A percentile compares a stretch with the other conserved stretches of the same genome.
Conservation (phyloP, 2,888 invertebrate species). For the Amphipoea oculea region DNA sequence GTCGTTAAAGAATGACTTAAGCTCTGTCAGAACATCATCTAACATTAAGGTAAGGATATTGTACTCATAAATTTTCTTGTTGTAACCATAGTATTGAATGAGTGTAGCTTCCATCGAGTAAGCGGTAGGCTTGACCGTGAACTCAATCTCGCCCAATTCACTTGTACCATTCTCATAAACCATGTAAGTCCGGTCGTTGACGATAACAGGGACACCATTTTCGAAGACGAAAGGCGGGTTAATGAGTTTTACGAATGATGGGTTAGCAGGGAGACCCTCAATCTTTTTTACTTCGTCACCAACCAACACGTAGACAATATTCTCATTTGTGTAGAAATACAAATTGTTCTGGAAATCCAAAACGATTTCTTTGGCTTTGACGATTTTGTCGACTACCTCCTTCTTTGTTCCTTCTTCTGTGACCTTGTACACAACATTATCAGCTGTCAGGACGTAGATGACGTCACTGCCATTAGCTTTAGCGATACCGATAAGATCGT, state of each 20-base stretch:
- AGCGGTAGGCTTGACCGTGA: slow-evolving; percentile 76
- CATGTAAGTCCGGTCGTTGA: slow-evolving; percentile 72
- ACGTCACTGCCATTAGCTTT: slow-evolving; percentile 73
- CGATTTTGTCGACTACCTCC: slow-evolving; percentile 71
- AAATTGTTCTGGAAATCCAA: slow-evolving; percentile 79
- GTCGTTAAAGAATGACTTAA: slow-evolving; percentile 68
- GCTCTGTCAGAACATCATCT: slow-evolving; percentile 59
- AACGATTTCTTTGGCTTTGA: slow-evolving; percentile 77
- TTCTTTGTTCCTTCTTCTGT: slow-evolving; percentile 78
- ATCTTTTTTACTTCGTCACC: slow-evolving; percentile 72
- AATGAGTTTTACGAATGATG: slow-evolving; percentile 70
- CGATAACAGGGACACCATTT: slow-evolving; percentile 71
- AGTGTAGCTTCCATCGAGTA: slow-evolving; percentile 76
- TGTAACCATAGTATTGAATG: slow-evolving; percentile 77
- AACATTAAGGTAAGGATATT: slow-evolving; percentile 71
- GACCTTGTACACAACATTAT: slow-evolving; percentile 78
- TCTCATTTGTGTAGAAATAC: slow-evolving; percentile 75
- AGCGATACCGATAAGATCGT: slow-evolving; percentile 75
- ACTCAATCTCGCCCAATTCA: slow-evolving; percentile 65
- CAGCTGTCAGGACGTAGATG: slow-evolving; percentile 78
- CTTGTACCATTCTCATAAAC: slow-evolving; percentile 75
- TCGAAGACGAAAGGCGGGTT: slow-evolving; percentile 76
- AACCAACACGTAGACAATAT: slow-evolving; percentile 72
- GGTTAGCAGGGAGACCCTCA: slow-evolving; percentile 74
- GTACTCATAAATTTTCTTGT: slow-evolving; percentile 83